Evolutionary conservation across 2,113 vertebrate species (phyloP), one percentile per base, ranked within the genome.

Genomic region (Dolichotis patagonum): DNA sequence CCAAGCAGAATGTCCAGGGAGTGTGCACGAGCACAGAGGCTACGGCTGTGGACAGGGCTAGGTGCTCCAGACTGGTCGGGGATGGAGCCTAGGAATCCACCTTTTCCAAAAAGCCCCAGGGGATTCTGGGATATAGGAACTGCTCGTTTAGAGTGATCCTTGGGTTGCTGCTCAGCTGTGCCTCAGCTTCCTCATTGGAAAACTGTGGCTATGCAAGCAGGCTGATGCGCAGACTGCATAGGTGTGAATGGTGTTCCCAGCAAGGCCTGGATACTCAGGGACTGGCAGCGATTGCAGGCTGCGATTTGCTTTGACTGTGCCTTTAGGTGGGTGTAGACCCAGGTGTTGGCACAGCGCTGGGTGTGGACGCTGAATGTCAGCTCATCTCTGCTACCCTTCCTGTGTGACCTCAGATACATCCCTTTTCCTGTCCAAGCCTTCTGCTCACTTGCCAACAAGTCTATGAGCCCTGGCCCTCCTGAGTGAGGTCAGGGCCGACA

Each of bases 241-340:
- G 43, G 19, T 3, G 0, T 9, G 35, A n/a, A 26, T 3, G 0
- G 30, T 0, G 9, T 3, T 81, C 75, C 43, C 0, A 8, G 75
- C 65, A 19, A 1, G 67, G 24, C 11, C 26, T 6, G 11, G 75
- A 19, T 0, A 0, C 17, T 1, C 5, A 0, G 32, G 5, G 41
- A 30, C 16, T 0, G 1, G 12, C 0, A 7, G 7, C 0, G 4
- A 30, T 7, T 2, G 10, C 38, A 12, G 11, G 30, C 3, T 17
- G 12, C 17, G 32, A 0, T 13, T 17, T 28, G 14, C 1, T 3
- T 3, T 1, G 5, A 3, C 26, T 52, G 20, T 32, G 3, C 41
- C 73, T 77, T 77, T 17, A 14, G 30, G 54, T 4, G 13, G 60
- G 30, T 5, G 2, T 12, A 12, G 43, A 63, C 69, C 22, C 10